Percentiles rank a stretch among this genome's conserved stretches.
These are phyloP conservation scores for Thamnophis elegans DNA, from an alignment of 2,797 vertebrate species.

Conservation along the genomic window DNA sequence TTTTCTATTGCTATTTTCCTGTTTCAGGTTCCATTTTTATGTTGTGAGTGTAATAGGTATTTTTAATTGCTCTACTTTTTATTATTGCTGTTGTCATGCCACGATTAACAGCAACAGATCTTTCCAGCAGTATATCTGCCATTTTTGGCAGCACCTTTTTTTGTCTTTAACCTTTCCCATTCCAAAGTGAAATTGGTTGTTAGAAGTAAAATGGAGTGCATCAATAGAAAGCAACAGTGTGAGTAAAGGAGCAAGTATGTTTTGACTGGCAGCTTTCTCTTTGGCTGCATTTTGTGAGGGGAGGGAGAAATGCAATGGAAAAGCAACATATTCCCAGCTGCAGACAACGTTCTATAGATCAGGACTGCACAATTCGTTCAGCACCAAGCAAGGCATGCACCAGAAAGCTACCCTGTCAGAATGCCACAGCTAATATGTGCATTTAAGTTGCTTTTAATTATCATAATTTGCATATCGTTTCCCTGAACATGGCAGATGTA, in stretches of 20 bases:
- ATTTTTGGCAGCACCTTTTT: slow-evolving; percentile 66
- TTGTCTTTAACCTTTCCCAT: slow-evolving; percentile 69
- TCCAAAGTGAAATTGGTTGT: slow-evolving; percentile 71
- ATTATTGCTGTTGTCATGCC: slow-evolving; percentile 47
- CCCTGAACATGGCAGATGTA: slow-evolving; percentile 24
- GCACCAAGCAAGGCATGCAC: neutral
- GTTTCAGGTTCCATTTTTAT: neutral
- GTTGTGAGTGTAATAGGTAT: neutral
- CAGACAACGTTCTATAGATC: slow-evolving; percentile 68
- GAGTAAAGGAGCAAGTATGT: slow-evolving; percentile 68
- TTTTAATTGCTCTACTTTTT: slow-evolving; percentile 57
- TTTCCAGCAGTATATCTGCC: slow-evolving; percentile 70
- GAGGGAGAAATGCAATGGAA: slow-evolving; percentile 66
- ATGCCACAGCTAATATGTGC: slow-evolving; percentile 10
- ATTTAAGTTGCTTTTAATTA: slow-evolving; percentile 28
- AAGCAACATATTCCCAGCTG: slow-evolving; percentile 73
- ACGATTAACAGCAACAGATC: slow-evolving; percentile 64
- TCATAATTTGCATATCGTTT: slow-evolving; percentile 35
- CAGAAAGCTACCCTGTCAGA: slow-evolving; percentile 4
- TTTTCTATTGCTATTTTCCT: neutral
- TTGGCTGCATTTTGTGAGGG: slow-evolving; percentile 69
- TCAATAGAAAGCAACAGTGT: slow-evolving; percentile 70
- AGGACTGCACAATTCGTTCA: slow-evolving; percentile 36
- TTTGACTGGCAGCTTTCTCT: slow-evolving; percentile 74
- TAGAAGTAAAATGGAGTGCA: slow-evolving; percentile 71